Evolutionary conservation across 2,797 vertebrate species (phyloP), one percentile per base, ranked within the genome.

Genomic region (Phataginus tricuspis): DNA sequence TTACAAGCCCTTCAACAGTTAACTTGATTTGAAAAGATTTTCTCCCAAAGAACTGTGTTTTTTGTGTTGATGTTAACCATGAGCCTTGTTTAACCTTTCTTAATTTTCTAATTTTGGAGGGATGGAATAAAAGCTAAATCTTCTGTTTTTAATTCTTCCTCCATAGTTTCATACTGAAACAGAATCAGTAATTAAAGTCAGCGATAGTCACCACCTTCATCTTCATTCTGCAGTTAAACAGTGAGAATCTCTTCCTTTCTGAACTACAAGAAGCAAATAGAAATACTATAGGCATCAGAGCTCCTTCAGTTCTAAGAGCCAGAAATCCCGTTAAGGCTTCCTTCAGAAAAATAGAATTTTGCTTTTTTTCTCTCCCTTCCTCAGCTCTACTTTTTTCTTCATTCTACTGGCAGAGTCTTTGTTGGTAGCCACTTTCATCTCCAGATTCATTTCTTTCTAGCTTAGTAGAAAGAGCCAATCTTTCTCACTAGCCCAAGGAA

Each of bases 111-210:
- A 45, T 45, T 45, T 45, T 45, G 42, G 42, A 45, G 27, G 13
- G 7, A 83, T 91, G 63, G 51, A 91, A 86, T 86, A 82, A 91
- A 80, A 71, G 31, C 27, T 90, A 51, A 64, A 64, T 69, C 15
- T 86, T 94, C 63, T 79, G 15, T 49, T 85, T 23, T 51, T 95
- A 80, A 61, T 90, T 85, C 66, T 59, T 90, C 14, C n/a, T 45
- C 45, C 45, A 45, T 11, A 45, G 45, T 45, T 45, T 45, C 45
- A 45, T 85, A 61, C 27, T 87, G 21, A 95, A 75, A 27, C 64
- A 89, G 61, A 95, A 25, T 84, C 51, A 71, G 1, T 53, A 51
- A 55, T 63, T 57, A 55, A 78, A 88, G 66, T 31, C 49, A 55
- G 2, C 23, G 12, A 66, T 77, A 51, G n/a, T 55, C 23, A 55